phyloP scores from a whole-genome alignment of 2,113 vertebrate species.

The Delphinus delphis region DNA sequence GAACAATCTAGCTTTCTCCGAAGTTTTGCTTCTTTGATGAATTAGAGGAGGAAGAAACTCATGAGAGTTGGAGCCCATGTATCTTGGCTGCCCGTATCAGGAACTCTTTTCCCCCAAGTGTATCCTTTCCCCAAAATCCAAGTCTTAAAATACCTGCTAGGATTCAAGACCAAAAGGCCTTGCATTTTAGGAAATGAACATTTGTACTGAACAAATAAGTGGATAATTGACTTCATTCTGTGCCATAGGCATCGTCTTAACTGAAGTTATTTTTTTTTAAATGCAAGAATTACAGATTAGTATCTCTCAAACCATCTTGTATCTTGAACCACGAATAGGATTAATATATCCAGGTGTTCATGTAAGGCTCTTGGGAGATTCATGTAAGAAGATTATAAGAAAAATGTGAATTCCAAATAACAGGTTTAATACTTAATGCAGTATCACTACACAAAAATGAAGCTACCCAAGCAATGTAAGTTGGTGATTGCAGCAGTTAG shows the following conservation, averaged over 20 bases:
- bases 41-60: neutral
- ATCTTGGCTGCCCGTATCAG: neutral
- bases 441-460: neutral
- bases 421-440: neutral
- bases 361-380: neutral
- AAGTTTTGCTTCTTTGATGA: neutral
- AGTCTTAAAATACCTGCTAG: neutral
- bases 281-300: neutral
- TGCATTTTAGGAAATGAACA: neutral
- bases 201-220: neutral
- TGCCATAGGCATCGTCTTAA: neutral
- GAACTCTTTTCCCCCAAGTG: neutral
- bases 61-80: neutral
- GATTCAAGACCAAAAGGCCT: neutral
- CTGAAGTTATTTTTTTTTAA: neutral
- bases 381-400: neutral
- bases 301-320: neutral
- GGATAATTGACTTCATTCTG: neutral
- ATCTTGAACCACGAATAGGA: neutral
- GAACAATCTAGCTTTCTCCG: neutral
- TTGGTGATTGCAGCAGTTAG: neutral
- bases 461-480: neutral
- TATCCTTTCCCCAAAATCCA: neutral
- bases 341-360: conserved; percentile 9
- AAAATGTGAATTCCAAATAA: conserved; percentile 27